Percentiles rank a stretch among this genome's conserved stretches.
phyloP scores from a whole-genome alignment of 2,888 invertebrate species.

The Caenorhabditis uteleia region DNA sequence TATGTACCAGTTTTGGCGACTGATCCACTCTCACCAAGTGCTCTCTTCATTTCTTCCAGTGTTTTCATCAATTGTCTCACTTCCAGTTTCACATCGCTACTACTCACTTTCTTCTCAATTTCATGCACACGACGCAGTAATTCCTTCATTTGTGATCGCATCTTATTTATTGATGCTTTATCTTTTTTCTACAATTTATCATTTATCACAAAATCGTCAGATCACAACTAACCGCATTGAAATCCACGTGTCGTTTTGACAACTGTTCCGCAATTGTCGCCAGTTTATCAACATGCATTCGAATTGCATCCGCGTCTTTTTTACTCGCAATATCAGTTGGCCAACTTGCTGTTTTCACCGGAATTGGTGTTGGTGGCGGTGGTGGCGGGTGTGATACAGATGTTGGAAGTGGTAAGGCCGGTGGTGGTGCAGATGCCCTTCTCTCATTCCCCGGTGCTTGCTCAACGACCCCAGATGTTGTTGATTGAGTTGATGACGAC shows the following conservation, averaged over 20 bases:
- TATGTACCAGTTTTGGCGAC: constrained; percentile 4
- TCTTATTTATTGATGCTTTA: constrained; percentile 46
- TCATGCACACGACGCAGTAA: constrained; percentile 47
- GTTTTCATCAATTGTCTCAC: constrained; percentile 47
- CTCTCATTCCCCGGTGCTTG: too few relatives aligned
- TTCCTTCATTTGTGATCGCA: constrained; percentile 54
- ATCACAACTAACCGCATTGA: constrained; percentile 38
- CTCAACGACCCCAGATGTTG: too few relatives aligned
- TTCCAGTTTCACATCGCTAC: constrained; percentile 49
- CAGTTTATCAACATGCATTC: constrained; percentile 36
- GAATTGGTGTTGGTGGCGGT: too few relatives aligned
- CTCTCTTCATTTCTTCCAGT: constrained; percentile 52
- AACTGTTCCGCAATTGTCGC: constrained; percentile 47
- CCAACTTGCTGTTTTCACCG: constrained; percentile 13
- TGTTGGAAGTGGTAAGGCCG: too few relatives aligned
- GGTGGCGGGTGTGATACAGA: too few relatives aligned
- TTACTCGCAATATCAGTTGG: constrained; percentile 29
- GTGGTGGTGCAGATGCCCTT: too few relatives aligned
- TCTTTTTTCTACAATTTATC: constrained; percentile 39
- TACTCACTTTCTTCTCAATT: constrained; percentile 46
- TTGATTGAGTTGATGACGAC: too few relatives aligned
- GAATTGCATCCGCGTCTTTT: constrained; percentile 35
- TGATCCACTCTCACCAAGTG: constrained; percentile 42
- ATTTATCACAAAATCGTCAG: not conserved
- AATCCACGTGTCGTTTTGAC: constrained; percentile 39